phyloP scores from a whole-genome alignment of 35 echinoderm and acorn worm species.

The Ophiothrix spiculata region DNA sequence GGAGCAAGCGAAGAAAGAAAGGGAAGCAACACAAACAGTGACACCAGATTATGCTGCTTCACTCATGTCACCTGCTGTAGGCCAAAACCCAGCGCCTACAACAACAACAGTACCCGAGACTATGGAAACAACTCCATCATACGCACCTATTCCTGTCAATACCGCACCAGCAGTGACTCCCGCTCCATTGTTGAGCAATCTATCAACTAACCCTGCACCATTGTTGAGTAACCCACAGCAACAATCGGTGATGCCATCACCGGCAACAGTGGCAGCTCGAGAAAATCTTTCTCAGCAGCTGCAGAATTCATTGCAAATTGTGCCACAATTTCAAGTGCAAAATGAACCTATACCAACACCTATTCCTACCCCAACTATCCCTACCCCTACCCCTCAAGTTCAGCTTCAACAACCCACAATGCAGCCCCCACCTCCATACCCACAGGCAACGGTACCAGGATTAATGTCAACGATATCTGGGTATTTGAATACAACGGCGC shows the following conservation, averaged over 20 bases:
- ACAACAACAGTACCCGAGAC: neutral
- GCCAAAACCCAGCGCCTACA: neutral
- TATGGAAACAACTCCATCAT: neutral
- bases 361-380: slow-evolving; percentile 27
- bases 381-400: slow-evolving; percentile 33
- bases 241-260: slow-evolving; percentile 33
- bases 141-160: neutral
- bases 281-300: slow-evolving; percentile 77
- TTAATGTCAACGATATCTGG: neutral
- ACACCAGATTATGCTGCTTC: slow-evolving; percentile 93
- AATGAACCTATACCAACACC: slow-evolving; percentile 9
- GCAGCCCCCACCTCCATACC: slow-evolving; percentile 31
- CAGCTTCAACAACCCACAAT: neutral
- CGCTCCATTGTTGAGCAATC: no score
- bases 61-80: slow-evolving; percentile 64
- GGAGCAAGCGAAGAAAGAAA: slow-evolving; percentile 94
- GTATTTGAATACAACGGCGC: slow-evolving; percentile 6
- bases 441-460: slow-evolving; percentile 3
- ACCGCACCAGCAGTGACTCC: slow-evolving; percentile 12
- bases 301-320: slow-evolving; percentile 14
- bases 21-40: slow-evolving; percentile 70
- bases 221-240: no score
- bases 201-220: no score
- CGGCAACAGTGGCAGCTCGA: slow-evolving; percentile 66
- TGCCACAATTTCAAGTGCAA: slow-evolving; percentile 32